A percentile compares a stretch with the other conserved stretches of the same genome.
Conservation (phyloP, 2,888 invertebrate species). For the Polydrusus tereticollis region DNA sequence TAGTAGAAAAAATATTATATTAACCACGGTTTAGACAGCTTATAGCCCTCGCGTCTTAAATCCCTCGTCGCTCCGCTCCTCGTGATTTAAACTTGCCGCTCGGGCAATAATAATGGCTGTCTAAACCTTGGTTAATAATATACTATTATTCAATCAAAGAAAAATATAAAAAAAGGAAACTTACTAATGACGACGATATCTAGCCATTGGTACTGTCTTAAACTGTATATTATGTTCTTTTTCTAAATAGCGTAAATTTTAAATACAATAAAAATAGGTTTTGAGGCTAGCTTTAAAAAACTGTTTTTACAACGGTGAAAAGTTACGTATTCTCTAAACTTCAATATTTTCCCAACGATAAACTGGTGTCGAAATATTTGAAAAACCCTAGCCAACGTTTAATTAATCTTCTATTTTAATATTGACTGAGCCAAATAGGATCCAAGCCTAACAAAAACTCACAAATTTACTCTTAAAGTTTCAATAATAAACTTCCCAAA, state of each 20-base stretch:
- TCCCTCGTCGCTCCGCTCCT: too few species aligned
- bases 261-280: background rate
- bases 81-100: too few species aligned
- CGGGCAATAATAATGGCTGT: too few species aligned
- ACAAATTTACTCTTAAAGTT: conserved; percentile 54
- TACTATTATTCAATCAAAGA: too few species aligned
- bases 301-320: background rate
- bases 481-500: conserved; percentile 45
- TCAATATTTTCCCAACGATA: conserved; percentile 27
- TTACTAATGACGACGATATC: too few species aligned
- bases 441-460: conserved; percentile 51
- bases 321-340: conserved; percentile 3
- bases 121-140: too few species aligned
- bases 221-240: background rate
- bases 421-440: conserved; percentile 26
- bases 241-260: background rate
- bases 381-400: conserved; percentile 25
- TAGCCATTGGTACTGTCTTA: too few species aligned
- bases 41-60: too few species aligned
- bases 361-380: conserved; percentile 26
- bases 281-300: background rate
- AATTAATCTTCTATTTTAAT: conserved; percentile 39
- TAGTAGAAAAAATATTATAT: too few species aligned
- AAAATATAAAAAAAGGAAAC: too few species aligned
- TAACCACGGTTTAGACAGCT: too few species aligned